Conservation (phyloP, 2,797 vertebrate genomes). For the Tympanoctomys barrerae region DNA sequence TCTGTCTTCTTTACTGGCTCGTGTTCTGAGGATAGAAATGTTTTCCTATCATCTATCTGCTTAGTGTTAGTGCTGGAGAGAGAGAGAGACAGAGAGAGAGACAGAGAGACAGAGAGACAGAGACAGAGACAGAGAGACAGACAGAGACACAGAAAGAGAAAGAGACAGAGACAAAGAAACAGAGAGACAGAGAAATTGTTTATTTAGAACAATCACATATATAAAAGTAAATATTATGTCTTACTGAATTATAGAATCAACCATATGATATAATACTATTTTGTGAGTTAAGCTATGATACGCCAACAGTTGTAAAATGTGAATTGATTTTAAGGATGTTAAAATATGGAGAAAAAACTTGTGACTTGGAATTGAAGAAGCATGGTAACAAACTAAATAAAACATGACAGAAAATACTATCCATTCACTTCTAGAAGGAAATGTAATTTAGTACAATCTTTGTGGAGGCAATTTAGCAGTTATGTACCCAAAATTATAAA, state of each 20-base stretch:
- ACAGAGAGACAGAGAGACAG: not conserved
- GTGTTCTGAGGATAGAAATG: not conserved
- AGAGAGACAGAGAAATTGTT: not conserved
- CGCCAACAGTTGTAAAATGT: slow-evolving; percentile 22
- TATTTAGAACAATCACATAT: not conserved
- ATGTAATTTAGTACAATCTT: slow-evolving; percentile 45
- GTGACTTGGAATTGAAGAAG: slow-evolving; percentile 1
- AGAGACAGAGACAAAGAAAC: not conserved
- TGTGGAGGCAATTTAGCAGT: slow-evolving; percentile 52
- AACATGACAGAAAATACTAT: slow-evolving; percentile 35
- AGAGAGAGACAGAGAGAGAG: too few relatives aligned
- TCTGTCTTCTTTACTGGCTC: not conserved
- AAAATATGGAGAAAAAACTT: slow-evolving; percentile 1
- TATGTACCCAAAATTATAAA: slow-evolving; percentile 44
- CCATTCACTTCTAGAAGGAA: not conserved
- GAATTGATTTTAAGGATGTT: slow-evolving; percentile 59
- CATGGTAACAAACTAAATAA: slow-evolving; percentile 33
- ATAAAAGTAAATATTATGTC: not conserved
- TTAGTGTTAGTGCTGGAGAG: not conserved
- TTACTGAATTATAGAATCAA: not conserved
- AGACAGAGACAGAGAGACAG: not conserved
- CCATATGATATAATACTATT: not conserved
- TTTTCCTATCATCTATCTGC: not conserved
- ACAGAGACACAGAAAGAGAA: not conserved
- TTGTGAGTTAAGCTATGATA: slow-evolving; percentile 29